These are phyloP conservation scores for Buceros bicornis DNA, from an alignment of 2,797 vertebrate genomes.

Conservation along the genomic window DNA sequence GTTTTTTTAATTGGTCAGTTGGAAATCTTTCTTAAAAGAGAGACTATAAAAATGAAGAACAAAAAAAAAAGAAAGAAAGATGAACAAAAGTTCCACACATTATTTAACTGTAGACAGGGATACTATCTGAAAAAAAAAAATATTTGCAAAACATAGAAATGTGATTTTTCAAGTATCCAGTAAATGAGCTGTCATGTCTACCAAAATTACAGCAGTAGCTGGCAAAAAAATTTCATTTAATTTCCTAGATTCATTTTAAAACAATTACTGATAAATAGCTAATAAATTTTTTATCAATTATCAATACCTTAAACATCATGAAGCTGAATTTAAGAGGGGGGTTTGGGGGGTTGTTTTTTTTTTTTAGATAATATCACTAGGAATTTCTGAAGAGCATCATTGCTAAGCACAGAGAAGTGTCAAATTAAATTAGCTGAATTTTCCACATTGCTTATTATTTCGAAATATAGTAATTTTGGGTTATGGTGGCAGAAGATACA, in stretches of 20 bases:
- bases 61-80: no score
- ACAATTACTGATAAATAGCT: neutral
- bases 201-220: neutral
- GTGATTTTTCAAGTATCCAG: neutral
- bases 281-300: neutral
- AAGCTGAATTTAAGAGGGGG: neutral
- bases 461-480: neutral
- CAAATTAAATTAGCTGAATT: neutral
- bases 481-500: neutral
- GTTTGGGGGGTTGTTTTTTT: no score
- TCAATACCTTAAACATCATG: neutral
- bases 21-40: constrained; percentile 23
- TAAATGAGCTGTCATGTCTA: neutral
- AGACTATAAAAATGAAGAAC: constrained; percentile 33
- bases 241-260: neutral
- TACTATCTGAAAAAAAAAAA: neutral
- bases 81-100: neutral
- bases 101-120: neutral
- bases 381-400: neutral
- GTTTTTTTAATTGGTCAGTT: neutral
- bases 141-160: neutral
- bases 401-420: neutral
- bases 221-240: neutral
- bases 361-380: neutral
- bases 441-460: neutral